Base-by-base conservation (phyloP, 2,113 vertebrate genomes). In the Verasper variegatus region DNA sequence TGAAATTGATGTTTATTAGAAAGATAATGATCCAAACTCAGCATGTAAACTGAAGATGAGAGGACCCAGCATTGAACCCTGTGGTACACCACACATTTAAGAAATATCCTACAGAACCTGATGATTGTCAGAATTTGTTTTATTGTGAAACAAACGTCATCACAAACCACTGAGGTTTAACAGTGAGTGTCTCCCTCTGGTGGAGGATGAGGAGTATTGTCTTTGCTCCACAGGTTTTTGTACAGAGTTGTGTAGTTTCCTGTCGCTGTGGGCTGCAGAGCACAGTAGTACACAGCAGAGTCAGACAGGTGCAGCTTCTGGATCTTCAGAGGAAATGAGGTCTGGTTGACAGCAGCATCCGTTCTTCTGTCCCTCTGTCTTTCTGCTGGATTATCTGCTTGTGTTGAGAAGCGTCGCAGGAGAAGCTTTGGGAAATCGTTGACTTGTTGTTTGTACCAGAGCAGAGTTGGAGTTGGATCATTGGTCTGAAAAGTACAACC, bases 211-310 rank as follows among this genome's bases (percentile, higher is more conserved):
- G 67, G 13, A 18, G 52, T 47, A 47, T 45, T 66, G 18, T 49
- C 52, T 26, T 51, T 54, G 49, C 20, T 79, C 37, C 21, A 21
- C 15, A 67, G 47, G 76, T 80, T 81, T 77, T 77, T 76, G 73
- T 76, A 59, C 58, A 81, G 72, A 70, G 60, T 45, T 71, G 5
- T 64, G 62, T 21, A 79, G 68, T 61, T 79, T 84, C 59, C 59
- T 83, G 72, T 47, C 78, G 78, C 71, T 65, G 78, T 81, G 78
- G 65, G 78, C 64, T 18, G 0, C 81, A 64, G 1, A 81, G 81
- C 51, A 0, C n/a, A 0, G 26, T 45, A 74, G 72, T 12, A 80
- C 73, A 78, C 40, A 72, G 75, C 63, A 66, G 63, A 66, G 63
- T 66, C 63, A 24, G 23, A 24, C 23, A 63, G 27, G 15, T 56